Evolutionary conservation across 2,888 invertebrate species (phyloP).

Genomic region (Drosophila barbarae): DNA sequence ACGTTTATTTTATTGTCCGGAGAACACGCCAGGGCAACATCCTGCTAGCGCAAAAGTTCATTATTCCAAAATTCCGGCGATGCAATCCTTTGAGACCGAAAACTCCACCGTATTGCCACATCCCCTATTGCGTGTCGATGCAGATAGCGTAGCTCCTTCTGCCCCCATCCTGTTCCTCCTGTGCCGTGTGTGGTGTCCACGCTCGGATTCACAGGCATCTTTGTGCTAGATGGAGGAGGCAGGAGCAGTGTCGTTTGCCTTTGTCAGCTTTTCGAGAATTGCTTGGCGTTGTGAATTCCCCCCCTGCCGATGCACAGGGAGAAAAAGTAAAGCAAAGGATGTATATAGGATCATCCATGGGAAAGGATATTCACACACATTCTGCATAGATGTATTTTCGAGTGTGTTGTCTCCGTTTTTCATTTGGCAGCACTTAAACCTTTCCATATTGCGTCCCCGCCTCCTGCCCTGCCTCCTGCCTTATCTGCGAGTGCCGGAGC

Average conservation of each 20-base stretch:
- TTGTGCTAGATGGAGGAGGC: slow-evolving; percentile 18
- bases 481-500: slow-evolving; percentile 13
- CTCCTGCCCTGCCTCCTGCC: slow-evolving; percentile 6
- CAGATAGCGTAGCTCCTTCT: slow-evolving; percentile 16
- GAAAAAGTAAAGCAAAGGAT: background rate
- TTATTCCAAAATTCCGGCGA: slow-evolving; percentile 20
- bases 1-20: slow-evolving; percentile 20
- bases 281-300: slow-evolving; percentile 24
- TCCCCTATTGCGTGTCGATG: slow-evolving; percentile 33
- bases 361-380: background rate
- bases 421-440: slow-evolving; percentile 47
- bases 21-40: background rate
- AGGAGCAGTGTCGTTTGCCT: slow-evolving; percentile 22
- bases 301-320: slow-evolving; percentile 14
- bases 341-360: background rate
- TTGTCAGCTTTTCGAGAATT: slow-evolving; percentile 40
- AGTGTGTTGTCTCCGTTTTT: slow-evolving; percentile 18
- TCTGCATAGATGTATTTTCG: background rate
- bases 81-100: slow-evolving; percentile 28
- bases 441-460: slow-evolving; percentile 30
- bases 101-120: background rate
- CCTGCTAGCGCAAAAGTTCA: slow-evolving; percentile 17
- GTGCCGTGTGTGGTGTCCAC: slow-evolving; percentile 2
- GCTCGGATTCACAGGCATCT: slow-evolving; percentile 21
- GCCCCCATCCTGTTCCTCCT: background rate